Conservation (phyloP, 2,888 invertebrate species). For the Trilocha varians region DNA sequence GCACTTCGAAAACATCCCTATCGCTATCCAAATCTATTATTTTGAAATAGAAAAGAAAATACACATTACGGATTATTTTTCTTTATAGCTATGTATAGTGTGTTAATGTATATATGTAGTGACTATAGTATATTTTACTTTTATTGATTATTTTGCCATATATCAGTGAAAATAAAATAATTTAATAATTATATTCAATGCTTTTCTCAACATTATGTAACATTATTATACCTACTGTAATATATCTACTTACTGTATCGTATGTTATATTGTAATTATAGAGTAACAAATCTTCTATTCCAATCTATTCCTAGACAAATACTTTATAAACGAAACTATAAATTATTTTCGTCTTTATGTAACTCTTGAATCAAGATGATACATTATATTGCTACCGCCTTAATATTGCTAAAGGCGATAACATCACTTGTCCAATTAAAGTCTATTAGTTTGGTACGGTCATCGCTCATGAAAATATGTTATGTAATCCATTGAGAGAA, state of each 20-base stretch:
- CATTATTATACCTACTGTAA: too few species aligned
- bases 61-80: too few species aligned
- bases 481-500: neutral
- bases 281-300: too few species aligned
- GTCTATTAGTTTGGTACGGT: neutral
- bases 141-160: neutral
- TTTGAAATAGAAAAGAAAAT: constrained; percentile 10
- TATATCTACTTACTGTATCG: too few species aligned
- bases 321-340: neutral
- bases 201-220: too few species aligned
- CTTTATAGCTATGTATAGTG: too few species aligned
- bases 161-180: too few species aligned
- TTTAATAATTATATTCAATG: too few species aligned
- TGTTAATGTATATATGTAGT: neutral
- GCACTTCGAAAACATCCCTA: constrained; percentile 49
- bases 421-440: neutral
- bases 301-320: too few species aligned
- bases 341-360: neutral
- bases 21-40: constrained; percentile 19
- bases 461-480: neutral
- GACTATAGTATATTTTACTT: neutral
- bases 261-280: too few species aligned
- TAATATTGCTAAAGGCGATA: neutral
- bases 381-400: neutral
- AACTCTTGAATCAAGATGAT: neutral